Base-by-base conservation (phyloP, 2,797 vertebrate genomes). In the Coreius guichenoti region DNA sequence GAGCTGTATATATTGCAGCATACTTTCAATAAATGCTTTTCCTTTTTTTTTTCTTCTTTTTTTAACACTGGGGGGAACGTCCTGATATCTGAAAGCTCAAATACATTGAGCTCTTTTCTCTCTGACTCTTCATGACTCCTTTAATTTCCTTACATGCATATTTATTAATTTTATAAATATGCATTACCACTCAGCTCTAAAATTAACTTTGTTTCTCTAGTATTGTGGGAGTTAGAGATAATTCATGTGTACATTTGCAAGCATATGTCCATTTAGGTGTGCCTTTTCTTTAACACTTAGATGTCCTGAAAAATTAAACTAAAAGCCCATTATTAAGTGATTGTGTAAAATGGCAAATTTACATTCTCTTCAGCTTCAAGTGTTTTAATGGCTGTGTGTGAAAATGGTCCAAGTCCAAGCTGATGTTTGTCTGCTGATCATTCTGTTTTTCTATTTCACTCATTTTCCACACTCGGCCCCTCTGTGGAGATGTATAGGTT, bases 401-500 rank as follows among this genome's bases (percentile, higher is more conserved):
- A 76, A 56, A 68, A 49, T 80, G 63, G 4, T 17, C 21, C 19
- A 78, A 58, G 3, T 47, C 16, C 12, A 61, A 45, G 39, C 23
- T 70, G 80, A 56, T 12, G 26, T 84, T 77, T 54, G 47, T 78
- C 39, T 49, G 29, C 3, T 29, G 74, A 68, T 45, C 33, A 8
- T 47, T 76, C 82, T 78, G 78, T 81, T 73, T 86, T 68, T 58
- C 49, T 72, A 21, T 86, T 78, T 86, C 47, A n/a, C 11, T 56
- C 76, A 75, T 82, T 68, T 56, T 36, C 58, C 6, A 29, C 26
- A 43, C 31, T 56, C 12, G 14, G 12, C 45, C 77, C 69, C 51
- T 82, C 77, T 49, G 82, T 49, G 69, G 82, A 89, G 84, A 87
- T 85, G 80, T 88, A 87, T 82, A 63, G 90, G 33, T 86, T 88